These are phyloP conservation scores for Gallinago nigripennis DNA, from an alignment of 2,797 vertebrate genomes.

Conservation along the genomic window DNA sequence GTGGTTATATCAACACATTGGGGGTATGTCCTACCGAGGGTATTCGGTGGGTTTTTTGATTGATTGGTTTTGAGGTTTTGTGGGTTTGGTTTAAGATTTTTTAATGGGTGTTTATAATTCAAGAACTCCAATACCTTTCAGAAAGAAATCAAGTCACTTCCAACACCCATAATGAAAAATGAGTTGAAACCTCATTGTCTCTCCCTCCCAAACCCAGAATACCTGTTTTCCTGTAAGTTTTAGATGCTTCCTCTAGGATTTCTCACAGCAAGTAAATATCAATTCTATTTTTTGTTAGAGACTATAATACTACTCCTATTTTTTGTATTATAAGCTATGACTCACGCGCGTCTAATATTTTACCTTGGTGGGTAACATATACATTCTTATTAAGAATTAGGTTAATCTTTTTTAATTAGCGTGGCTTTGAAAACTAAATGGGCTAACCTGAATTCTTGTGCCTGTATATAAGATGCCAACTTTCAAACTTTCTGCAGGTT, in stretches of 20 bases:
- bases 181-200: not conserved
- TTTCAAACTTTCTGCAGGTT: not conserved
- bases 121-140: not conserved
- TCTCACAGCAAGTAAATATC: not conserved
- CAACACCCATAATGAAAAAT: not conserved
- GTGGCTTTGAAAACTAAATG: slow-evolving; percentile 13
- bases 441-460: not conserved
- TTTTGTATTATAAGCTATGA: not conserved
- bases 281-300: not conserved
- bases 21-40: fast-evolving
- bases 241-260: not conserved
- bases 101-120: not conserved
- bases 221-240: not conserved
- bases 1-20: not conserved
- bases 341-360: not conserved
- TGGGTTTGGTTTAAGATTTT: not conserved
- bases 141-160: not conserved
- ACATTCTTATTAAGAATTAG: slow-evolving; percentile 3
- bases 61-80: not conserved
- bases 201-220: not conserved
- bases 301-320: not conserved
- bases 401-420: slow-evolving; percentile 53
- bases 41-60: fast-evolving
- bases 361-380: not conserved
- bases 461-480: not conserved